Evolutionary conservation across 1,140 invertebrate genomes (phyloP).

Genomic region (Gryllus bimaculatus): DNA sequence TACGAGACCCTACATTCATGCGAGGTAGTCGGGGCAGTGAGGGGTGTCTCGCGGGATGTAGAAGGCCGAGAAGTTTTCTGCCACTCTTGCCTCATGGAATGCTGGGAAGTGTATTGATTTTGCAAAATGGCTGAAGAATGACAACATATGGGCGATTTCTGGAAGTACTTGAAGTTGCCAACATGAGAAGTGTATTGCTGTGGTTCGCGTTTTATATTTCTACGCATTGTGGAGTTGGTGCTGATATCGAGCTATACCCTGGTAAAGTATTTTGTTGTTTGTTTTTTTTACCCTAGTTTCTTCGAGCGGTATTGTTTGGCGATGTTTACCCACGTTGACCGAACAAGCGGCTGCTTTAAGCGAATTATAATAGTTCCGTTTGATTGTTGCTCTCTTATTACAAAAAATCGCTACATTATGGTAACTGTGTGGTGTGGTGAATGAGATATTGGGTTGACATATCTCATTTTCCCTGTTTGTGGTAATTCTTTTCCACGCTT

Average conservation of each 20-base stretch:
- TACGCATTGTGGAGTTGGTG: background rate
- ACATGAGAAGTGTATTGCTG: constrained; percentile 5
- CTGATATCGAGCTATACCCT: constrained; percentile 1
- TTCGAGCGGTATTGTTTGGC: background rate
- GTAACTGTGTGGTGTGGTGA: too few species aligned
- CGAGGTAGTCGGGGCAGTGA: background rate
- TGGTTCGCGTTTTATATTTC: constrained; percentile 6
- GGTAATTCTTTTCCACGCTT: too few species aligned
- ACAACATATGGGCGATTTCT: constrained; percentile 15
- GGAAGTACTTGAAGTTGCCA: constrained; percentile 9
- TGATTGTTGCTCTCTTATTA: too few species aligned
- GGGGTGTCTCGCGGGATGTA: background rate
- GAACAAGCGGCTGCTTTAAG: too few species aligned
- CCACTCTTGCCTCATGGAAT: background rate
- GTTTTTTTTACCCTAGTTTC: background rate
- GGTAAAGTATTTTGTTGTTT: background rate
- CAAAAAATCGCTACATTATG: too few species aligned
- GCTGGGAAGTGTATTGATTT: constrained; percentile 16
- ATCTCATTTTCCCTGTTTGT: too few species aligned
- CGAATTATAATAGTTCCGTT: too few species aligned
- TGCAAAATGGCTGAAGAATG: constrained; percentile 16
- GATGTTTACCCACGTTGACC: too few species aligned
- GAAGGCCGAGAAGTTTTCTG: background rate
- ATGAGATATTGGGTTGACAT: too few species aligned
- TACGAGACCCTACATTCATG: background rate